Evolutionary conservation across 2,113 vertebrate species (phyloP).

Genomic region (Cettia cetti): DNA sequence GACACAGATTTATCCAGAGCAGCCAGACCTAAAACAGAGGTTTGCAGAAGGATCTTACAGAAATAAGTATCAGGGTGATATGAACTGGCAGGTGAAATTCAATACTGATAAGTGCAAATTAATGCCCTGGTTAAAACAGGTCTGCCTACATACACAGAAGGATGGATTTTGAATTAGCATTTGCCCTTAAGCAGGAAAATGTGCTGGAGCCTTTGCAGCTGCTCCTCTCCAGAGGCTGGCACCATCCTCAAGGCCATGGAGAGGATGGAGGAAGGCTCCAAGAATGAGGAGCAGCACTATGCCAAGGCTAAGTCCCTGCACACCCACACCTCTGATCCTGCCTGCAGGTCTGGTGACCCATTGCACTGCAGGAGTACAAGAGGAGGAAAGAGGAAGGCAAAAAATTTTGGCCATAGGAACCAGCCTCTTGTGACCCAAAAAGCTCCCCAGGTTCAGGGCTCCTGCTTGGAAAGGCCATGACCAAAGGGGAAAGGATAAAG

Average conservation of each 20-base stretch:
- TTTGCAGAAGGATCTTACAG: neutral
- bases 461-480: neutral
- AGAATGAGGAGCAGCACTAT: rapidly evolving
- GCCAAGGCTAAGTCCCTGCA: neutral
- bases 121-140: neutral
- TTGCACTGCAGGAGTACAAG: neutral
- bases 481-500: neutral
- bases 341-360: neutral
- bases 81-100: neutral
- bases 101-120: neutral
- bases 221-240: neutral
- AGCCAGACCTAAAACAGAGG: neutral
- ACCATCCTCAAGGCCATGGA: rapidly evolving
- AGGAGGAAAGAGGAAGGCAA: neutral
- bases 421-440: neutral
- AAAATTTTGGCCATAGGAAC: neutral
- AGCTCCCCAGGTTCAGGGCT: neutral
- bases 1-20: neutral
- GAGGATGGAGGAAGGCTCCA: neutral
- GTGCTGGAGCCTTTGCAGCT: neutral
- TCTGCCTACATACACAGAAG: neutral
- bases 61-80: neutral
- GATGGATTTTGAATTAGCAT: neutral
- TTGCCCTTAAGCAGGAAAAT: neutral
- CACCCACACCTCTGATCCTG: neutral